Percentiles rank a stretch among this genome's conserved stretches.
Conservation (phyloP, 2,888 invertebrate species). For the Polymixis flavicincta region DNA sequence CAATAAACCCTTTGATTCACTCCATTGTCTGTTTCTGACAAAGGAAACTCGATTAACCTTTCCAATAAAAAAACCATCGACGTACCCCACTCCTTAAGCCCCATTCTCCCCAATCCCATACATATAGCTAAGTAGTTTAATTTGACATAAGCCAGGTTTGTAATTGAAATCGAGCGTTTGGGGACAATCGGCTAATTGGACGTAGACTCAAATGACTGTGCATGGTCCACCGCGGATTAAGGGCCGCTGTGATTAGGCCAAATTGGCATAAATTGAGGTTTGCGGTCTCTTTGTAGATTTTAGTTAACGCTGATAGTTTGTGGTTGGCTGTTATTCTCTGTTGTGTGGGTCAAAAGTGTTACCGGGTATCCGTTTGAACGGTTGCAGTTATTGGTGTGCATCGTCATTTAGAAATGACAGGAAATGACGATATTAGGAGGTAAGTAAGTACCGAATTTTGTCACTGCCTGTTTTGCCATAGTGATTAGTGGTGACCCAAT, state of each 20-base stretch:
- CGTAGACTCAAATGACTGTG: constrained; percentile 29
- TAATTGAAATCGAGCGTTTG: constrained; percentile 68
- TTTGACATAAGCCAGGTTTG: constrained; percentile 60
- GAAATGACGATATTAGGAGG: too few species aligned
- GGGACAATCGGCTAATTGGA: constrained; percentile 66
- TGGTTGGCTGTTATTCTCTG: constrained; percentile 12
- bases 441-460: background rate
- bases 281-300: constrained; percentile 63
- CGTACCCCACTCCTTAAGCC: constrained; percentile 3
- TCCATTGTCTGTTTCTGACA: constrained; percentile 34
- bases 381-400: background rate
- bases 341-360: constrained; percentile 25
- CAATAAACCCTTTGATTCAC: constrained; percentile 20
- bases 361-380: background rate
- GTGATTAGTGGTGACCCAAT: too few species aligned
- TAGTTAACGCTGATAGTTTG: constrained; percentile 22
- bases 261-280: constrained; percentile 60
- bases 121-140: constrained; percentile 43
- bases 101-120: constrained; percentile 17
- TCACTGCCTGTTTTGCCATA: background rate
- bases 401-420: too few species aligned
- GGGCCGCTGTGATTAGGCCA: constrained; percentile 53
- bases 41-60: constrained; percentile 49
- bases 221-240: constrained; percentile 60
- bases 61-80: constrained; percentile 40